Evolutionary conservation across 2,888 invertebrate genomes (phyloP).

Genomic region (Drosophila niveifrons): DNA sequence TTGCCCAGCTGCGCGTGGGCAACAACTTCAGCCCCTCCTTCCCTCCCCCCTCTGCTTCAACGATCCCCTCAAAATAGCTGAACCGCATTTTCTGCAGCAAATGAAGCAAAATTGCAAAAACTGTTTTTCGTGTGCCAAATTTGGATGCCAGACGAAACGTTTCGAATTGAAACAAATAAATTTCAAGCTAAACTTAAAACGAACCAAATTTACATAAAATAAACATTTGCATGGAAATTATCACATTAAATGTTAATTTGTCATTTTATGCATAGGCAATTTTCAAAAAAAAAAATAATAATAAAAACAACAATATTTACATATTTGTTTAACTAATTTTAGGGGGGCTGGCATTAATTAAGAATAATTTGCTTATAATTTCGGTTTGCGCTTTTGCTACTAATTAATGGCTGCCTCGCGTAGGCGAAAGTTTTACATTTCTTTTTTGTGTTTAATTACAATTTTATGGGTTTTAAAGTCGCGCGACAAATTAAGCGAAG

Average conservation of each 20-base stretch:
- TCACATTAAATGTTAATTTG: conserved; percentile 53
- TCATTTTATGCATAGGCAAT: conserved; percentile 43
- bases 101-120: conserved; percentile 41
- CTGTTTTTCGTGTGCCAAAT: conserved; percentile 44
- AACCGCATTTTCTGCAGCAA: conserved; percentile 30
- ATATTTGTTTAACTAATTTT: conserved; percentile 36
- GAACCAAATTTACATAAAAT: conserved; percentile 46
- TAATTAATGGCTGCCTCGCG: conserved; percentile 42
- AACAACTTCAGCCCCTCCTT: conserved; percentile 21
- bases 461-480: conserved; percentile 51
- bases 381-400: conserved; percentile 13
- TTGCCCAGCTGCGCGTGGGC: conserved; percentile 61
- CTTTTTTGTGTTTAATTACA: conserved; percentile 16
- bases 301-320: conserved; percentile 18
- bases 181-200: conserved; percentile 20
- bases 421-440: conserved; percentile 45
- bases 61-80: conserved; percentile 11
- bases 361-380: conserved; percentile 46
- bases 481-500: conserved; percentile 40
- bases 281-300: not conserved
- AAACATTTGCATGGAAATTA: conserved; percentile 55
- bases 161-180: conserved; percentile 52
- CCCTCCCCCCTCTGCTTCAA: not conserved
- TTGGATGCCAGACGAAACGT: conserved; percentile 30
- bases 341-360: conserved; percentile 40